Evolutionary conservation across 2,888 invertebrate genomes (phyloP), one percentile per base, ranked within the genome.

Genomic region (Deilephila elpenor): DNA sequence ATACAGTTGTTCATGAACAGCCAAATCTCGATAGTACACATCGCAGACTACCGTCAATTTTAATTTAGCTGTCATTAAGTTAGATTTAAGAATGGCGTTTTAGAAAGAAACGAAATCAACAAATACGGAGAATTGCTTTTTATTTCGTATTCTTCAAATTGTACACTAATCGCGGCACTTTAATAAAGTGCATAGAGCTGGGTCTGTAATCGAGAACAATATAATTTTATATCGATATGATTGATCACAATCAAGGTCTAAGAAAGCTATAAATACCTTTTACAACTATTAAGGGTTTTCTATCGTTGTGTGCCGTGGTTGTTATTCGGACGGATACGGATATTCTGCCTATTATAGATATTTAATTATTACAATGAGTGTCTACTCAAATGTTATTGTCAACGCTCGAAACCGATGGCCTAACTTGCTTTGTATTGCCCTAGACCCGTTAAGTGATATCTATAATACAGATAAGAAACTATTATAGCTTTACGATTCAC

Each of bases 31-130:
- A 25, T 2, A 8, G 0, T 5, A 19, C 19, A 64, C 25, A 20
- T 20, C 17, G 17, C 3, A 44, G 14, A 20, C 64, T 3, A 8
- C 7, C 4, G 44, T 11, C n/a, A 44, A 64, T 64, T 20, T 20
- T n/a, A 29, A n/a, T 62, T 37, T 5, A 25, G 17, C 64, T 44
- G 25, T 67, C 64, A 44, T 51, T 60, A 44, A n/a, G 64, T 44
- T 67, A 14, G 14, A 51, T 67, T 44, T 44, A 14, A 44, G 6
- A 67, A 4, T 44, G 37, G 17, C 25, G 25, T 44, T 44, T n/a
- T 20, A 64, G 6, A 37, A 37, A 34, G 37, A 64, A 64, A 67
- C 25, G 20, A 44, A 19, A 34, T 67, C 44, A 67, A 67, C 44
- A 14, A 11, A 37, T 34, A 20, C 8, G 20, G 20, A 64, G 44